Evolutionary conservation across 2,113 vertebrate species (phyloP).

Genomic region (Oreochromis spilurus): DNA sequence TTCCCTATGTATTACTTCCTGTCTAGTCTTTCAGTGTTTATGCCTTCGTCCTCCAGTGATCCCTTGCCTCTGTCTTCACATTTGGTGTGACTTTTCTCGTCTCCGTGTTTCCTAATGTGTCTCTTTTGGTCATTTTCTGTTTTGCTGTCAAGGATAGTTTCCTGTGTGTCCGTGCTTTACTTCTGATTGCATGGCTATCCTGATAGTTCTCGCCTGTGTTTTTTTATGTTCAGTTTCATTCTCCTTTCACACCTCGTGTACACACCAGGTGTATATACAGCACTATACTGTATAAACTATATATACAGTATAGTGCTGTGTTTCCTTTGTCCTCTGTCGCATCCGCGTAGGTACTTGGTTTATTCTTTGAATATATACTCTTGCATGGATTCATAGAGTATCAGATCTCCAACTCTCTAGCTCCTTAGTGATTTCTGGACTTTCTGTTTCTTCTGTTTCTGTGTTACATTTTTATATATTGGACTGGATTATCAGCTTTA

Average conservation of each 20-base stretch:
- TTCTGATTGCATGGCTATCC: background rate
- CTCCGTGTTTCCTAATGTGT: background rate
- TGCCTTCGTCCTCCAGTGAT: background rate
- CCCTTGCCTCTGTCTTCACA: background rate
- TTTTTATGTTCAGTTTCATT: background rate
- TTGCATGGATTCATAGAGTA: background rate
- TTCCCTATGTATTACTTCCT: background rate
- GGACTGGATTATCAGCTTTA: background rate
- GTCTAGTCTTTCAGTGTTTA: background rate
- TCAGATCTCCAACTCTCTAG: background rate
- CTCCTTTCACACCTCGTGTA: background rate
- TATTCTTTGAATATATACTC: background rate
- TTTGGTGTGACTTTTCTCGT: background rate
- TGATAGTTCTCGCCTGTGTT: background rate
- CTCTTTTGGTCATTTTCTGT: background rate
- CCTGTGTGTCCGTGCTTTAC: background rate
- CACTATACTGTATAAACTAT: background rate
- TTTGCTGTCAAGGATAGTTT: background rate
- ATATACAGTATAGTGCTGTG: background rate
- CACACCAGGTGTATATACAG: background rate
- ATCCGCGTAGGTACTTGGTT: background rate
- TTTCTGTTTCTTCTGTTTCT: background rate
- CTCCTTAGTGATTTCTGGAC: background rate
- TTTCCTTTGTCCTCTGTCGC: background rate
- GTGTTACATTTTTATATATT: background rate